Evolutionary conservation across 2,113 vertebrate species (phyloP), one percentile per base, ranked within the genome.

Genomic region (Gymnocephalus cernua): DNA sequence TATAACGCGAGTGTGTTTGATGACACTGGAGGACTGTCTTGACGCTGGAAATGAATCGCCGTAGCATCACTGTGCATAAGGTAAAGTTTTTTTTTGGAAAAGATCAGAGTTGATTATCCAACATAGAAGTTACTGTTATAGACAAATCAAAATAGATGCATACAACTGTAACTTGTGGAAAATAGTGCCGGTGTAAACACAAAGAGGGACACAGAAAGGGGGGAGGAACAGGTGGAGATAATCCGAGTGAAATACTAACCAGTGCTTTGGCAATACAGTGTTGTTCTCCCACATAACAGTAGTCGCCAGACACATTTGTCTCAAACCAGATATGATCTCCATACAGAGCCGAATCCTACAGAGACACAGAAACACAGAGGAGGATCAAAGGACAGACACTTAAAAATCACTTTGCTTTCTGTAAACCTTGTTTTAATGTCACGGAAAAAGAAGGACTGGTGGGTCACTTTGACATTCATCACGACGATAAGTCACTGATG

Each of bases 241-340:
- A 21, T 93, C 16, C n/a, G 50, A 25, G 14, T 45, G 18, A 18
- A 32, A 50, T 56, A 79, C 96, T 95, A 86, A 99, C 98, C 97
- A 96, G 95, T 79, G 97, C 94, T 90, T 96, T 98, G 35, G 97
- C 97, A 21, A 97, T 92, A 67, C 98, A 99, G 93, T 97, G 96
- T 77, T 99, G 97, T 65, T 99, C 98, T 71, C 98, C 98, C 0
- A 98, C 96, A 0, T 99, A 99, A 92, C 98, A 99, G 92, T 96
- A 97, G 87, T 99, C 98, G 77, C 98, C 98, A 1, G 98, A 99
- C 58, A 96, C 96, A 16, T 93, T 98, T 14, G 96, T 97, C 94
- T 99, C 98, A 63, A 97, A 99, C 98, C 98, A 99, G 93, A 99
- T 96, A 81, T 99, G 98, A 67, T 99, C 98, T 79, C 97, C 98